Evolutionary conservation across 2,888 invertebrate species (phyloP), one percentile per base, ranked within the genome.

Genomic region (Ellobium chinense): DNA sequence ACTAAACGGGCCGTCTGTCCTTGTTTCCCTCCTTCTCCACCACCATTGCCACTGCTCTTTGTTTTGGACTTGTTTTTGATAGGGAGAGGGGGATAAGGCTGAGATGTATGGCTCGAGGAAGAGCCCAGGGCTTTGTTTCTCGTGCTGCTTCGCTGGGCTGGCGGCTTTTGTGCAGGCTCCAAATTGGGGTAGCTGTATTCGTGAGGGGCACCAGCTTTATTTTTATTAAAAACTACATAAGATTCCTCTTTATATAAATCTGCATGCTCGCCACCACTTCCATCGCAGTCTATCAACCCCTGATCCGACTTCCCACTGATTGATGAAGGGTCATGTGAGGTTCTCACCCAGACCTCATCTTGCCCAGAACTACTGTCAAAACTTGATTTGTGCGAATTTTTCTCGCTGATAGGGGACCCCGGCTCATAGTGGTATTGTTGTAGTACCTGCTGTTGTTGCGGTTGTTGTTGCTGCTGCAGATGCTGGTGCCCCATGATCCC

Each of bases 131-230:
- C 34, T 39, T 73, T 34, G 24, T 63, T 68, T 36, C 31, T 74
- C 0, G 80, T 74, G 80, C 88, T 88, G 84, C 91, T 91, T 66
- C 90, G 86, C 81, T 89, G 89, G 29, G 88, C 83, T 24, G 89
- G 86, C 54, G 87, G 88, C 83, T 89, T 88, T 58, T 87, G 88
- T 66, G 91, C 84, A 27, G 92, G 88, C 83, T 93, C 93, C 86
- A 96, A 95, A 84, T 95, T 94, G 0, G 97, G 97, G 93, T 98
- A 97, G 88, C 96, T 96, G 94, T 97, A 98, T 88, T 98, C 97
- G 93, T 97, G 97, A 85, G 85, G 85, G 81, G 85, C 83, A 37
- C 74, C 82, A 36, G 78, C 85, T 78, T 85, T 87, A 77, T 86
- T 88, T 84, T 88, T 88, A 70, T 88, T 88, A 80, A 91, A 89